Conservation (phyloP, 1,140 invertebrate species). For the Lethocerus indicus region DNA sequence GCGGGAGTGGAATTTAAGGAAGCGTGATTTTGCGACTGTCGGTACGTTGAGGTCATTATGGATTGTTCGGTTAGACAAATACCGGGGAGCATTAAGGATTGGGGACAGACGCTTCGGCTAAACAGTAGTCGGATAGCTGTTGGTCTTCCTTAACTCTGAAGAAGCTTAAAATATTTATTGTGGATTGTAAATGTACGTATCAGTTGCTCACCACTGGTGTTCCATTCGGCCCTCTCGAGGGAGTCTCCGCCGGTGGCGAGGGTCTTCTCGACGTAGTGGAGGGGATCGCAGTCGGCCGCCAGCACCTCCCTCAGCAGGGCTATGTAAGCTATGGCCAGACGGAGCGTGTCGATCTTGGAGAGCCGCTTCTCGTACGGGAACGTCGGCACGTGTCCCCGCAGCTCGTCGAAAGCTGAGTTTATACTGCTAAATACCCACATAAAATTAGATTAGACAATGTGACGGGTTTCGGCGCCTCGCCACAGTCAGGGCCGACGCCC, state of each 20-base stretch:
- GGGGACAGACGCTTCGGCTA: too few species aligned
- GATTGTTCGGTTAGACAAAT: too few species aligned
- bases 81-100: too few species aligned
- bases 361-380: constrained; percentile 96
- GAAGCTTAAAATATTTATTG: not conserved
- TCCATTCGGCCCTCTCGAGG: constrained; percentile 77
- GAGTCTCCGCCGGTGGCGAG: constrained; percentile 68
- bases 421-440: too few species aligned
- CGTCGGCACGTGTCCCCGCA: constrained; percentile 87
- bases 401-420: constrained; percentile 95
- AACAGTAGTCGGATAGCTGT: not conserved
- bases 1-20: too few species aligned
- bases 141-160: not conserved
- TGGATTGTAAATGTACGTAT: not conserved
- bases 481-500: too few species aligned
- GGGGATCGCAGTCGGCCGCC: constrained; percentile 74
- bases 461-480: too few species aligned
- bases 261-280: constrained; percentile 86
- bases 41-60: too few species aligned
- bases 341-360: constrained; percentile 92
- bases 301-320: constrained; percentile 80
- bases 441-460: too few species aligned
- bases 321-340: constrained; percentile 92
- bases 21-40: too few species aligned
- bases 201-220: constrained; percentile 72